These are phyloP conservation scores for Sylvia borin DNA, from an alignment of 2,797 vertebrate species.

Conservation along the genomic window DNA sequence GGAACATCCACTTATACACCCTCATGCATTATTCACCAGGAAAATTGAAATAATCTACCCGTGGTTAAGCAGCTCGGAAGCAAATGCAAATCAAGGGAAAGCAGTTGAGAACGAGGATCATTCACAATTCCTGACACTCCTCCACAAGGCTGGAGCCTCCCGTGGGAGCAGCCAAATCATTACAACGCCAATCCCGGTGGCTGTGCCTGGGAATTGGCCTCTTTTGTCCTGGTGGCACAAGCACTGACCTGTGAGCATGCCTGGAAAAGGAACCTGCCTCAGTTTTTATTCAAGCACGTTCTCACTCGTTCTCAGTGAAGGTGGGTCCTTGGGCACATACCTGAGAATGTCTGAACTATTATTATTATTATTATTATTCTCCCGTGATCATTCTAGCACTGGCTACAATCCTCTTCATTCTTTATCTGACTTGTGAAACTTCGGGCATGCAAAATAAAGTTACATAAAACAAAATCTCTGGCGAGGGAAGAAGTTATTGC, in stretches of 20 bases:
- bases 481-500: not conserved
- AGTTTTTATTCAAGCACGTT: rapidly evolving
- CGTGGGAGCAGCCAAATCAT: not conserved
- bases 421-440: not conserved
- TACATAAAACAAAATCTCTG: not conserved
- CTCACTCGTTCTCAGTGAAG: not conserved
- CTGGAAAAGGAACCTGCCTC: not conserved
- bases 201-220: not conserved
- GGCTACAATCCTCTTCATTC: not conserved
- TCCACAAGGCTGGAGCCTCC: not conserved
- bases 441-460: not conserved
- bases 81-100: slow-evolving; percentile 46
- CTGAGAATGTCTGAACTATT: not conserved
- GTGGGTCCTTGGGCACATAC: not conserved
- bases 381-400: not conserved
- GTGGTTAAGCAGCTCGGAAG: slow-evolving; percentile 37
- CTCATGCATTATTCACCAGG: slow-evolving; percentile 65
- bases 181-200: rapidly evolving
- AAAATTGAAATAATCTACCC: slow-evolving; percentile 47
- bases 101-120: slow-evolving; percentile 8
- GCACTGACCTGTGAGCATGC: not conserved
- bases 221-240: rapidly evolving
- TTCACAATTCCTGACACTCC: slow-evolving; percentile 30
- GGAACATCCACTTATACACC: slow-evolving; percentile 58
- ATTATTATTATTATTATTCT: rapidly evolving